A percentile compares a stretch with the other conserved stretches of the same genome.
phyloP scores from a whole-genome alignment of 2,113 vertebrate species.

The Lophotis ruficrista region DNA sequence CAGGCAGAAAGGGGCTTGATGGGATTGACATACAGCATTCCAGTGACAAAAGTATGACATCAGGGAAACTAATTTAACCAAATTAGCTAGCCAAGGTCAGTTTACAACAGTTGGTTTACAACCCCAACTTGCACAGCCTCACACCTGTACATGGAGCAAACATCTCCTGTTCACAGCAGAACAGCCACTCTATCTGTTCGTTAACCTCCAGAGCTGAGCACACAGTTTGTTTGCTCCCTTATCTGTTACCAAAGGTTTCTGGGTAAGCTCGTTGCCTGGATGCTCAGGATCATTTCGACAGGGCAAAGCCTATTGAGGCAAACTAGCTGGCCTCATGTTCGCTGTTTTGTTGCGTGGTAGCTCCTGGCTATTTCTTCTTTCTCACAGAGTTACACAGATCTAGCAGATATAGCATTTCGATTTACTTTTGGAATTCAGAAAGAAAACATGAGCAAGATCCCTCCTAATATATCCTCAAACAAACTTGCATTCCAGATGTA shows the following conservation, averaged over 20 bases:
- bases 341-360: background rate
- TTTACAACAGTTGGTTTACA: background rate
- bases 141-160: background rate
- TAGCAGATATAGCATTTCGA: background rate
- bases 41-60: background rate
- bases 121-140: background rate
- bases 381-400: background rate
- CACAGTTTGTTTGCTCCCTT: background rate
- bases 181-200: background rate
- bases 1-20: rapidly evolving
- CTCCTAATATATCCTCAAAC: background rate
- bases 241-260: background rate
- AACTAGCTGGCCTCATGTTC: rapidly evolving
- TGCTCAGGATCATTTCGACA: background rate
- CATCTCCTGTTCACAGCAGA: background rate
- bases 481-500: background rate
- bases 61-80: background rate
- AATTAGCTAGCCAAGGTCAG: background rate
- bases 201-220: background rate
- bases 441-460: background rate
- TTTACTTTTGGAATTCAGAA: background rate
- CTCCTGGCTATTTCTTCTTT: background rate
- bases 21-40: background rate
- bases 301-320: background rate
- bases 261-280: background rate